Conservation (phyloP, 2,888 invertebrate genomes). For the Cosmorhoe ocellata region DNA sequence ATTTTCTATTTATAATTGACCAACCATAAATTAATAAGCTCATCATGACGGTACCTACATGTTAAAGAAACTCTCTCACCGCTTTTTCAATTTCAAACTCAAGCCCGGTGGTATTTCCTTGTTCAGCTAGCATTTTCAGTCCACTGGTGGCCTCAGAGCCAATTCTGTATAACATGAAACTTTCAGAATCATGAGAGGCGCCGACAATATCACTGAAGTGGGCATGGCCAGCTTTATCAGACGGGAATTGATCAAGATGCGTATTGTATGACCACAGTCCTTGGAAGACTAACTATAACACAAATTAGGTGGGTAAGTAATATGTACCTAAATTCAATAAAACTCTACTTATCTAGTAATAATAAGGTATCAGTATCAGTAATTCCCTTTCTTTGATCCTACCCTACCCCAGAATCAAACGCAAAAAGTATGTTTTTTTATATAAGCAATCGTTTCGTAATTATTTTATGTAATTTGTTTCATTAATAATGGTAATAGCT, state of each 20-base stretch:
- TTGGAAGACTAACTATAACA: conserved; percentile 62
- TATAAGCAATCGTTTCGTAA: no score
- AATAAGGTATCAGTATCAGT: no score
- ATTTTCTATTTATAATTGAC: no score
- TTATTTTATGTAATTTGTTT: no score
- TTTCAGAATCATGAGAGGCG: conserved; percentile 64
- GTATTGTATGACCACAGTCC: conserved; percentile 72
- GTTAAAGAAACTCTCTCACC: conserved; percentile 39
- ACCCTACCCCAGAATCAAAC: no score
- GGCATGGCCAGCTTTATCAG: conserved; percentile 38
- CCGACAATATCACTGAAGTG: conserved; percentile 74
- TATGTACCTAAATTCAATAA: no score
- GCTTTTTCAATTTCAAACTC: conserved; percentile 64
- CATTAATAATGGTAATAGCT: conserved; percentile 1
- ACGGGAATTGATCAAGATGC: conserved; percentile 60
- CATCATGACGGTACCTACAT: no score
- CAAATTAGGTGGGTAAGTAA: no score
- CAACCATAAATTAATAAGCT: no score
- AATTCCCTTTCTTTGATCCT: no score
- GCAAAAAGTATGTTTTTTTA: no score
- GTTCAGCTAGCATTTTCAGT: conserved; percentile 68
- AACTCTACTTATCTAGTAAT: no score
- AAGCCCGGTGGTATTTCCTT: conserved; percentile 70
- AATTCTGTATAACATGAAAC: conserved; percentile 55
- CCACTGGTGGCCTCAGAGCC: conserved; percentile 61